Conservation (phyloP, 1,140 invertebrate genomes). For the Diabrotica virgifera region DNA sequence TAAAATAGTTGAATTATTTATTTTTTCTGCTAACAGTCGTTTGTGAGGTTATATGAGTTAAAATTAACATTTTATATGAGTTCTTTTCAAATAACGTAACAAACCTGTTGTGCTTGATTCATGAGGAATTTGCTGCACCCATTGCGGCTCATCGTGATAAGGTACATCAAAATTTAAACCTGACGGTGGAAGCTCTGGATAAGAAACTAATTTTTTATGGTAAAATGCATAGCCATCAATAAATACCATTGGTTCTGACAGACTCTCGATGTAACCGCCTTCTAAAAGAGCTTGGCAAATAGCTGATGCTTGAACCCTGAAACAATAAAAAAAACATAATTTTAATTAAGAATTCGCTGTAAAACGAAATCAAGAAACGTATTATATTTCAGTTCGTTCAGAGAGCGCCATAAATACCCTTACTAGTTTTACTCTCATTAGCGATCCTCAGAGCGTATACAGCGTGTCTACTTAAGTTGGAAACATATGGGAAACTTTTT, state of each 20-base stretch:
- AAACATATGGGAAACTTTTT: no score
- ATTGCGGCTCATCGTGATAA: constrained; percentile 58
- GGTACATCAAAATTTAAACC: constrained; percentile 35
- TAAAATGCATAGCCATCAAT: constrained; percentile 61
- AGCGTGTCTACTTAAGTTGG: no score
- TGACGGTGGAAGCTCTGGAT: constrained; percentile 30
- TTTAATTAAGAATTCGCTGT: no score
- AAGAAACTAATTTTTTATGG: constrained; percentile 47
- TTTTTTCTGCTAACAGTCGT: no score
- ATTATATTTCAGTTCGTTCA: no score
- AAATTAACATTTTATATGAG: no score
- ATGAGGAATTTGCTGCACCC: constrained; percentile 68
- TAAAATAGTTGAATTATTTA: no score
- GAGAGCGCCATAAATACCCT: no score
- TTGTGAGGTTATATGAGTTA: no score
- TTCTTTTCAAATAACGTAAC: neutral
- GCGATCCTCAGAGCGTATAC: no score
- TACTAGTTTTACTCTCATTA: no score
- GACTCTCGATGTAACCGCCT: constrained; percentile 72
- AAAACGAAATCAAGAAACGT: no score
- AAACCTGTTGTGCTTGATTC: constrained; percentile 55
- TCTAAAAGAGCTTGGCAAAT: constrained; percentile 81
- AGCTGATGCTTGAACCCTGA: constrained; percentile 71
- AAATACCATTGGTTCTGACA: constrained; percentile 47
- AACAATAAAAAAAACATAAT: constrained; percentile 27